Evolutionary conservation across 1,140 invertebrate genomes (phyloP).

Genomic region (Nebria ingens): DNA sequence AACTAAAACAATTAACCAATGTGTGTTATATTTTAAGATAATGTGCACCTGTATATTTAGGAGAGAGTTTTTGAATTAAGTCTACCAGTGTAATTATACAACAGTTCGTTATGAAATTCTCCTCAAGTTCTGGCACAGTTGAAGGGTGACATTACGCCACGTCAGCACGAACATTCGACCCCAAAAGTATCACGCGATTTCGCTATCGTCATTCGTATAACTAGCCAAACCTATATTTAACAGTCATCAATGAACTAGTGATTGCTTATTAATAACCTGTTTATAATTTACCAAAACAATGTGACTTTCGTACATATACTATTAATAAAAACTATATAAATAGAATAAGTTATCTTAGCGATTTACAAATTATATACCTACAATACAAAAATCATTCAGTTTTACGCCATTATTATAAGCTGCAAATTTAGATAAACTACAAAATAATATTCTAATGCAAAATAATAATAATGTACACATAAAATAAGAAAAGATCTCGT

Average conservation of each 20-base stretch:
- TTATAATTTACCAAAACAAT: too few species aligned
- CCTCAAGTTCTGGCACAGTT: background rate
- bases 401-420: too few species aligned
- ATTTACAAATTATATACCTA: too few species aligned
- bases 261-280: background rate
- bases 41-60: background rate
- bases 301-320: too few species aligned
- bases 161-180: background rate
- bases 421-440: too few species aligned
- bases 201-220: background rate
- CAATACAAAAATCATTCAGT: too few species aligned
- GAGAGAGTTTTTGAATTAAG: background rate
- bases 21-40: conserved; percentile 1
- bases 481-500: too few species aligned
- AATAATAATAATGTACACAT: too few species aligned
- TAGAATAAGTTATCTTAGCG: too few species aligned
- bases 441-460: too few species aligned
- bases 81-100: background rate
- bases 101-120: background rate
- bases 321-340: too few species aligned
- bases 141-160: background rate
- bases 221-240: background rate
- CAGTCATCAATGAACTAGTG: background rate
- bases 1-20: background rate
- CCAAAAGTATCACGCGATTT: background rate